Conservation (phyloP, 2,888 invertebrate genomes). For the Gisinianus flammeolus region DNA sequence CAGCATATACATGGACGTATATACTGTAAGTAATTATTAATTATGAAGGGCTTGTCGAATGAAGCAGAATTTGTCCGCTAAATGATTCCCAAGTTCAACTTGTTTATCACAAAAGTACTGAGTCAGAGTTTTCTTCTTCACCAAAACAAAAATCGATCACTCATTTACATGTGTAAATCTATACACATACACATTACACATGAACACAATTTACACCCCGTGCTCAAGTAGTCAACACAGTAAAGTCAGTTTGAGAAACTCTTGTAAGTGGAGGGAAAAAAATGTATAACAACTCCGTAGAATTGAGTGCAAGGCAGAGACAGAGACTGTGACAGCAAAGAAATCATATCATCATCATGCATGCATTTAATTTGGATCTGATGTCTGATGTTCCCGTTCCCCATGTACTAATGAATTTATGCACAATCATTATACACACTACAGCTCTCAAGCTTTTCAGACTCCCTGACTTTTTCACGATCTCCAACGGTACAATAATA, state of each 20-base stretch:
- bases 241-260: neutral
- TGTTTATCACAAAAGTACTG: too few species aligned
- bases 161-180: too few species aligned
- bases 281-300: conserved; percentile 1
- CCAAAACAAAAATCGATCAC: too few species aligned
- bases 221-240: neutral
- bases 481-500: conserved; percentile 10
- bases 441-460: neutral
- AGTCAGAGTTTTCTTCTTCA: too few species aligned
- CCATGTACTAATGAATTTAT: neutral
- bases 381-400: neutral
- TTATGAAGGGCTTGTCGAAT: too few species aligned
- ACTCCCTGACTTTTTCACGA: conserved; percentile 9
- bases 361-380: too few species aligned
- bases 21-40: too few species aligned
- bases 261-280: neutral
- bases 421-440: neutral
- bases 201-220: too few species aligned
- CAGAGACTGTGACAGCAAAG: conserved; percentile 14
- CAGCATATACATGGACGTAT: too few species aligned
- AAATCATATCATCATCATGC: neutral
- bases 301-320: conserved; percentile 28
- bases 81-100: too few species aligned
- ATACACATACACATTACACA: too few species aligned
- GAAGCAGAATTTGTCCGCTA: too few species aligned